Evolutionary conservation across 1,140 invertebrate species (phyloP).

Genomic region (Bombus balteatus): DNA sequence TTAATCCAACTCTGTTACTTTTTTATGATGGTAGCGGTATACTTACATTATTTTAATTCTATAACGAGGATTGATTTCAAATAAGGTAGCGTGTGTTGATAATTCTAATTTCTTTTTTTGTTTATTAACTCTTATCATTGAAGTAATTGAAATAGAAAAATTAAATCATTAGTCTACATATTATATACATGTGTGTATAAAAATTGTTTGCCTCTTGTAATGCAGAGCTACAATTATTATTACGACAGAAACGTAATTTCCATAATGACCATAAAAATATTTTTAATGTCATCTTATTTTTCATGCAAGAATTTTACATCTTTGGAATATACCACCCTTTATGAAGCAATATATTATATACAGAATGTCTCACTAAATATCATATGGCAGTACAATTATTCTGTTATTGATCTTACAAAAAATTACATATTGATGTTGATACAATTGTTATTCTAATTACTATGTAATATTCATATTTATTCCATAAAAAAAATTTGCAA

Average conservation of each 20-base stretch:
- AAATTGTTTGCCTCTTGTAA: not conserved
- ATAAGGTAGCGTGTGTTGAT: not conserved
- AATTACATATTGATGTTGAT: not conserved
- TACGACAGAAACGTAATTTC: not conserved
- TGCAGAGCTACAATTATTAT: not conserved
- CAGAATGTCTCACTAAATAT: conserved; percentile 13
- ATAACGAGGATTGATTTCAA: not conserved
- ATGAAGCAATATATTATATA: conserved; percentile 7
- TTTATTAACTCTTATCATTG: not conserved
- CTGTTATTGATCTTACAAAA: not conserved
- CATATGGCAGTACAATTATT: conserved; percentile 3
- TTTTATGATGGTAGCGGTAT: not conserved
- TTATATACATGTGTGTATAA: not conserved
- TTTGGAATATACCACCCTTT: conserved; percentile 1
- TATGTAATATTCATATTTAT: not conserved
- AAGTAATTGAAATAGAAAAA: not conserved
- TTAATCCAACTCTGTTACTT: not conserved
- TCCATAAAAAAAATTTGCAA: not conserved
- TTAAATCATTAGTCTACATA: not conserved
- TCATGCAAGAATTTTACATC: not conserved
- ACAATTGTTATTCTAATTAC: not conserved
- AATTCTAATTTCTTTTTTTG: not conserved
- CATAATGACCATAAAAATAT: not conserved
- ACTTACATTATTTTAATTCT: not conserved
- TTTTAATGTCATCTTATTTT: conserved; percentile 23